Evolutionary conservation across 1,140 invertebrate genomes (phyloP), one percentile per base, ranked within the genome.

Genomic region (Acromyrmex charruanus): DNA sequence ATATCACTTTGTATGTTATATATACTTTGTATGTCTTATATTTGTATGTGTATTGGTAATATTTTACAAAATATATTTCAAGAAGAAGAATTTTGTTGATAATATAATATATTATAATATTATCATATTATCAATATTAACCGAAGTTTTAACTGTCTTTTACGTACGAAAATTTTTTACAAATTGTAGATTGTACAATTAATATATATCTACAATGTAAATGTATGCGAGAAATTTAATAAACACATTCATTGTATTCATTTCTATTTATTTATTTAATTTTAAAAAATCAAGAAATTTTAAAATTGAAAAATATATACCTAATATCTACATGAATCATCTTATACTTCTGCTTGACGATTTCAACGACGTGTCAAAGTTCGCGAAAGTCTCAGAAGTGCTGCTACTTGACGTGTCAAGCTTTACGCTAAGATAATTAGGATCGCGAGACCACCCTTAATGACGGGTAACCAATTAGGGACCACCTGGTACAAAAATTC

Each of bases 381-480:
- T 55, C 39, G 53, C 16, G 44, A 59, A 68, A 79, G 25, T 66
- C 31, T 74, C 51, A 28, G 16, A 44, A 55, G 39, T 31, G 6
- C 25, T 4, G 12, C 1, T 28, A 10, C 51, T 55, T 10, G 66
- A 66, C 14, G 51, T 55, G 51, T 25, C 77, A 89, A 75, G 58
- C 25, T 80, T 63, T 53, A 65, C 35, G n/a, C 68, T 5, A 44
- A 53, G 12, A 75, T 85, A 87, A 91, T 88, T 87, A 89, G 79
- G 68, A 49, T 58, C 63, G 66, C 77, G 61, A 87, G 86, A 88
- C 87, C 87, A 91, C 86, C 85, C 87, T 55, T 87, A 90, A 90
- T 90, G 86, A 90, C 63, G 68, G 61, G 6, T 59, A 66, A 87
- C 91, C 85, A 92, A 92, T 92, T 92, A 92, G 81, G 63, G 61